Evolutionary conservation across 2,888 invertebrate genomes (phyloP).

Genomic region (Apamea monoglypha): DNA sequence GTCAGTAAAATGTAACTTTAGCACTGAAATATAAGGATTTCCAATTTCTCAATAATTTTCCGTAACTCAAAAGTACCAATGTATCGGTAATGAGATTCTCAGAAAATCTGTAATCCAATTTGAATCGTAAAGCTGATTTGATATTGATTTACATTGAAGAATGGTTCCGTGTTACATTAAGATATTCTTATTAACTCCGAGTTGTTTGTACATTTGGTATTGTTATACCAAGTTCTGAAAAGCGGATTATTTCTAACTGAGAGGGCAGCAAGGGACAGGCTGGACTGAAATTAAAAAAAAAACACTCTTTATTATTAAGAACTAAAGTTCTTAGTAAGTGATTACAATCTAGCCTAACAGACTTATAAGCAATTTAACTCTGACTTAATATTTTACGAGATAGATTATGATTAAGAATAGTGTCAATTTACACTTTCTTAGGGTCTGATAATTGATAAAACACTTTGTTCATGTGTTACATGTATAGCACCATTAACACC

Average conservation of each 20-base stretch:
- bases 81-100: constrained; percentile 29
- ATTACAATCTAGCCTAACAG: too few species aligned
- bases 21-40: constrained; percentile 18
- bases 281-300: too few species aligned
- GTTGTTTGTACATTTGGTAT: constrained; percentile 30
- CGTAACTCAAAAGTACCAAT: constrained; percentile 22
- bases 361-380: too few species aligned
- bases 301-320: too few species aligned
- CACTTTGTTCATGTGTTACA: too few species aligned
- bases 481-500: too few species aligned
- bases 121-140: constrained; percentile 46
- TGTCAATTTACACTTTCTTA: too few species aligned
- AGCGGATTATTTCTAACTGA: constrained; percentile 3
- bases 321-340: too few species aligned
- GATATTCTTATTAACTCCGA: constrained; percentile 11
- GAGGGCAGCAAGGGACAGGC: too few species aligned
- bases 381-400: too few species aligned
- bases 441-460: too few species aligned
- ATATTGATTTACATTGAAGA: constrained; percentile 42
- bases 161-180: constrained; percentile 47
- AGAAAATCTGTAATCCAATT: constrained; percentile 49
- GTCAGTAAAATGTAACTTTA: background rate
- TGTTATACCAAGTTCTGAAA: constrained; percentile 24
- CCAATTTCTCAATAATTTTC: constrained; percentile 20
- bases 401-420: too few species aligned